Base-by-base conservation (phyloP, 1,140 invertebrate genomes). In the Pachyrhynchus sulphureomaculatus region DNA sequence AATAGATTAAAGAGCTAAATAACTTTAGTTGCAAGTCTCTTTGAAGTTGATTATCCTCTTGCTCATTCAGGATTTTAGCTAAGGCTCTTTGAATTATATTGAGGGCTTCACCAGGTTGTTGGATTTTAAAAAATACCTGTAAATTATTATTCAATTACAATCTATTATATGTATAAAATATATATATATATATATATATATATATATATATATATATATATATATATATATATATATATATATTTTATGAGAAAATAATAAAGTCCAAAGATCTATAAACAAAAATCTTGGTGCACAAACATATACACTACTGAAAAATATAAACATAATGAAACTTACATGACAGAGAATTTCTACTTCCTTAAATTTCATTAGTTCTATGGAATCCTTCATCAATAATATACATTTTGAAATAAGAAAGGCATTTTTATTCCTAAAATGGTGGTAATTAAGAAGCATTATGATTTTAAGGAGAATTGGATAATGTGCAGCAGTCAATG, bases 41-140 rank as follows among this genome's bases (percentile, higher is more conserved):
- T n/a, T 57, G n/a, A 20, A 9, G 47, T 9, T 52, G 29, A 23
- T 56, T 51, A 34, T 72, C 68, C 24, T 73, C 70, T 29, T 70
- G 42, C 41, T 68, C 62, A 18, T 68, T 61, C 8, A 73, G 44
- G 33, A 64, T 61, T 65, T 68, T 69, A 10, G 66, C 64, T 0
- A 68, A 64, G 33, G 51, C 59, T 39, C 73, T 67, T 65, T 75
- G 73, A 0, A 74, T 63, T 33, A 60, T 62, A 42, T 65, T 71
- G 10, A 73, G 48, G 9, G 69, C 60, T 23, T 67, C 62, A 0
- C 70, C 71, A 1, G 73, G 73, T 65, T 75, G 72, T 58, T 74
- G 68, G 15, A 36, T 74, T 68, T 73, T 75, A 53, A 69, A 65
- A 37, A 75, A 67, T 51, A 72, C 45, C 68, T 73, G 29, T 18